Percentiles rank a stretch among this genome's conserved stretches.
Conservation (phyloP, 2,797 vertebrate genomes). For the Scomberomorus guttatus region DNA sequence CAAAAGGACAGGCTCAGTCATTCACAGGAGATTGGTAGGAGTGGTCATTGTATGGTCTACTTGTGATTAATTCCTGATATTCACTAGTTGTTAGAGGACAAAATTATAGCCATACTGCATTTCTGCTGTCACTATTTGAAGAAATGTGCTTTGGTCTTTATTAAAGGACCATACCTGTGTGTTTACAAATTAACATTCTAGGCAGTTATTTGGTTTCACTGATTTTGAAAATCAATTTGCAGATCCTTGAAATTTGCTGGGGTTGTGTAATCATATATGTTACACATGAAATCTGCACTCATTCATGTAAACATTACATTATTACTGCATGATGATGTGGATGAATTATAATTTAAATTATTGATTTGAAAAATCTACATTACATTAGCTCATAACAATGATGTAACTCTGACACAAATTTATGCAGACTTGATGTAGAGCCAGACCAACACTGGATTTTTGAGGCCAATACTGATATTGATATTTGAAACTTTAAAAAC, state of each 20-base stretch:
- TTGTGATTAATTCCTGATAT: neutral
- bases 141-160: neutral
- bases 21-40: conserved; percentile 1
- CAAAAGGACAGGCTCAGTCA: conserved; percentile 22
- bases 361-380: too few relatives aligned
- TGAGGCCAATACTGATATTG: too few relatives aligned
- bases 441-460: too few relatives aligned
- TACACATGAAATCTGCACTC: neutral
- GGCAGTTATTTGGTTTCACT: neutral
- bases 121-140: too few relatives aligned
- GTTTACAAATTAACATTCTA: neutral
- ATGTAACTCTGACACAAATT: too few relatives aligned
- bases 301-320: neutral
- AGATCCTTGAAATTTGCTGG: neutral
- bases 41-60: neutral
- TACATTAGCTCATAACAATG: too few relatives aligned
- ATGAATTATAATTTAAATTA: too few relatives aligned
- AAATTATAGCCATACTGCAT: neutral
- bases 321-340: neutral
- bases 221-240: neutral
- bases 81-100: neutral
- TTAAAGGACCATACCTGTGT: neutral
- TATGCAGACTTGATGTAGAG: too few relatives aligned
- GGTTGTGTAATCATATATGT: neutral
- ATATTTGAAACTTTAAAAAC: too few relatives aligned